Base-by-base conservation (phyloP, 2,888 invertebrate species). In the Diogma glabrata region DNA sequence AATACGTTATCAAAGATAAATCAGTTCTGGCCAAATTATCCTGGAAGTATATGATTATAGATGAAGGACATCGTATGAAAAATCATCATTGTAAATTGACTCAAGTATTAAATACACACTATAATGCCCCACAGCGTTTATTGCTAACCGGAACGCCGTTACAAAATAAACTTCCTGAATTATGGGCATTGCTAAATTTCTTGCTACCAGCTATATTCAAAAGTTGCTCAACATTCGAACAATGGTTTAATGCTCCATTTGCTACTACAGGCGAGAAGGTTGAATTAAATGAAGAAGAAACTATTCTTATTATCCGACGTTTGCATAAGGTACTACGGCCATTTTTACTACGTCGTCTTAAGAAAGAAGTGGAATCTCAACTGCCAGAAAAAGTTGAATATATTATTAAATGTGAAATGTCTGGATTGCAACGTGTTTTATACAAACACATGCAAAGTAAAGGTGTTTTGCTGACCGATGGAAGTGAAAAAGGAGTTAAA, bases 31-130 rank as follows among this genome's bases (percentile, higher is more conserved):
- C 96, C 16, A 99, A 99, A 77, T 85, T 91, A 23, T 90, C 89
- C 57, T 99, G 99, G 96, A 97, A 97, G 69, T 99, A 97, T 72
- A 99, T 99, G 97, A 99, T 99, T 57, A 99, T 99, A 62, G 99
- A 99, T 71, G 99, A 99, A 72, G 99, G 99, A 51, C 99, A 99
- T 73, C 84, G 99, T 57, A 99, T 99, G 97, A 99, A 99, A 76
- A 99, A 99, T 73, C 99, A 99, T 72, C 97, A 99, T 70, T 99
- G 97, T 74, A 99, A 99, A 71, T 75, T 99, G 60, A 99, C 99
- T 0, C 92, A 95, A 71, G 92, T 91, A 26, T 75, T 99, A 51
- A 99, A 99, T 71, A 95, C 95, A 8, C 93, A 95, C 72, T 97
- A 97, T 73, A 78, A 86, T 58, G 96, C 97, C 6, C 94, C 97